These are phyloP conservation scores for Halichondria panicea DNA, from an alignment of 37 sponge, comb jelly and placozoan species.

Conservation along the genomic window DNA sequence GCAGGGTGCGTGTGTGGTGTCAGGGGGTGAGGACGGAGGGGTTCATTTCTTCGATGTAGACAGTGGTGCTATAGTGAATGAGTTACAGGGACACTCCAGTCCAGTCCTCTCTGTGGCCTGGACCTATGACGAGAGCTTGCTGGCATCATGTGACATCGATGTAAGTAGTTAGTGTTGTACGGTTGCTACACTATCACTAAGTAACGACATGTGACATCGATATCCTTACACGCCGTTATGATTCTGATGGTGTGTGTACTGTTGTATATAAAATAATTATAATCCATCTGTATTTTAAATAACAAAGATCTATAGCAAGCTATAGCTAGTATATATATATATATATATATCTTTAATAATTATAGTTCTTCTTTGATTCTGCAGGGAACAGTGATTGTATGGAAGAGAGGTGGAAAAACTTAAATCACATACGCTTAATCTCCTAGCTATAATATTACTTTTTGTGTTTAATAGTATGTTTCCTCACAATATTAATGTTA, in stretches of 20 bases:
- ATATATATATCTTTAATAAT: not conserved
- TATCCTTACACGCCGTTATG: no score
- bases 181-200: not conserved
- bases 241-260: no score
- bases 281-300: no score
- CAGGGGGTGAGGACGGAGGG: constrained; percentile 81
- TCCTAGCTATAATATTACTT: not conserved
- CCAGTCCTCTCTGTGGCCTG: constrained; percentile 82
- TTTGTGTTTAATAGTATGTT: not conserved
- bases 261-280: no score
- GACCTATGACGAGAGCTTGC: constrained; percentile 92
- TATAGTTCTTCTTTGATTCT: not conserved
- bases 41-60: constrained; percentile 90
- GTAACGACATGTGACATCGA: no score
- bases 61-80: constrained; percentile 69
- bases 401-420: constrained; percentile 56
- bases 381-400: constrained; percentile 78
- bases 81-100: constrained; percentile 81
- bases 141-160: constrained; percentile 84
- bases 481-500: not conserved
- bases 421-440: not conserved
- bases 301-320: no score
- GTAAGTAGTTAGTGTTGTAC: constrained; percentile 14
- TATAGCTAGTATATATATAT: constrained; percentile 19
- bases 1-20: constrained; percentile 78